Conservation (phyloP, 2,797 vertebrate species). For the Mormyrus hasselquistii region DNA sequence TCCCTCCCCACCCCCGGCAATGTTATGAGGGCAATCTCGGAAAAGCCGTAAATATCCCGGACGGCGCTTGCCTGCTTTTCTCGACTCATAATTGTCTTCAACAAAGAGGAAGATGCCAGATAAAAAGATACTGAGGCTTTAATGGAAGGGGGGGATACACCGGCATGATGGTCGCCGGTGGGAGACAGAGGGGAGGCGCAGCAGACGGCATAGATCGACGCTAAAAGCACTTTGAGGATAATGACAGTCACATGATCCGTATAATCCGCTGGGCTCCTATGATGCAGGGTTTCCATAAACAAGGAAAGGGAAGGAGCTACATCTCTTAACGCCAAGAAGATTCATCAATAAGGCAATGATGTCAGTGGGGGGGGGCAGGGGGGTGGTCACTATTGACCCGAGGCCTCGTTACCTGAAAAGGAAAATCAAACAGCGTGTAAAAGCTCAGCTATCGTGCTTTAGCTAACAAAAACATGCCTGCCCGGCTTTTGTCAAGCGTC, state of each 20-base stretch:
- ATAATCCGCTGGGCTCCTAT: neutral
- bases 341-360: constrained; percentile 3
- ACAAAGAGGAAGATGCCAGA: neutral
- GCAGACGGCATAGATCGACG: neutral
- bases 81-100: neutral
- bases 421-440: constrained; percentile 33
- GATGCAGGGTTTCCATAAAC: neutral
- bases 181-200: neutral
- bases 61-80: neutral
- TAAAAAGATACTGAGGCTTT: neutral
- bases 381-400: neutral
- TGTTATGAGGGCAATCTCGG: neutral
- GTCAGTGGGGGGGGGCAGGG: neutral
- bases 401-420: constrained; percentile 13
- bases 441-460: constrained; percentile 46
- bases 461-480: constrained; percentile 50
- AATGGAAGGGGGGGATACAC: neutral
- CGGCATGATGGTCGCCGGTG: neutral
- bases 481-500: constrained; percentile 45
- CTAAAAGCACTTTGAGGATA: constrained; percentile 15
- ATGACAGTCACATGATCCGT: neutral
- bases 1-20: neutral
- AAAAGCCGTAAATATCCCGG: constrained; percentile 6
- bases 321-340: neutral
- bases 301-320: neutral